Conservation (phyloP, 1,140 invertebrate species). For the Lordiphosa mommai region DNA sequence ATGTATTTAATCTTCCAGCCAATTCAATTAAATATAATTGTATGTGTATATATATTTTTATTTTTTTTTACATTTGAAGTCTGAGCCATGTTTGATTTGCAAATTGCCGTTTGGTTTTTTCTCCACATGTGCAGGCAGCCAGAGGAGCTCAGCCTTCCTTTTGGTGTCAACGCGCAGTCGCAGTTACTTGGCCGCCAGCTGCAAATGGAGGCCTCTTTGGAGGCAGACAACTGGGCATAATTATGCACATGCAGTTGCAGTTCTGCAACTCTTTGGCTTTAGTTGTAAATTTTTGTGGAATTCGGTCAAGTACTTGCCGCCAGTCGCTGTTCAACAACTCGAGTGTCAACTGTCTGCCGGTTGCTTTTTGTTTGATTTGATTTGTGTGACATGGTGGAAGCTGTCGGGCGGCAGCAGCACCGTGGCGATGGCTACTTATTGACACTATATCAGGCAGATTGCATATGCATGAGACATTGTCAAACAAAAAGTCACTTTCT, state of each 20-base stretch:
- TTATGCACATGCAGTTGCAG: conserved; percentile 42
- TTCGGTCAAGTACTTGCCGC: conserved; percentile 64
- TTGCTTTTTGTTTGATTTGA: conserved; percentile 57
- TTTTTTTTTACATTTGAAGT: conserved; percentile 3
- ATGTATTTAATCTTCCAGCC: conserved; percentile 3
- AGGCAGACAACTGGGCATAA: conserved; percentile 50
- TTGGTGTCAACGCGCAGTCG: conserved; percentile 33
- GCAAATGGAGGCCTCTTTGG: conserved; percentile 5
- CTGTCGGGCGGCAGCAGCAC: conserved; percentile 49
- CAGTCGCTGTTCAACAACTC: conserved; percentile 5
- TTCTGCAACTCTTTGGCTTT: conserved; percentile 1
- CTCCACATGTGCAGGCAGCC: background rate
- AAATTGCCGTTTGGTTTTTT: conserved; percentile 32
- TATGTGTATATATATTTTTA: background rate
- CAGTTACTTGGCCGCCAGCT: conserved; percentile 17
- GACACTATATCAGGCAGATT: conserved; percentile 55
- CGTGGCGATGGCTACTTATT: conserved; percentile 50
- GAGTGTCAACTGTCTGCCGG: conserved; percentile 27
- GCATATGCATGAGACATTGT: conserved; percentile 40
- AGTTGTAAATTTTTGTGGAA: conserved; percentile 45
- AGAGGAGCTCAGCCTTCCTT: background rate
- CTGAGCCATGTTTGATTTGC: conserved; percentile 43
- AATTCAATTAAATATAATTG: conserved; percentile 10
- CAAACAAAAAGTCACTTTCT: conserved; percentile 42
- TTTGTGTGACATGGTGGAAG: conserved; percentile 72